These are phyloP conservation scores for Ephestia elutella DNA, from an alignment of 1,140 invertebrate species.

Conservation along the genomic window DNA sequence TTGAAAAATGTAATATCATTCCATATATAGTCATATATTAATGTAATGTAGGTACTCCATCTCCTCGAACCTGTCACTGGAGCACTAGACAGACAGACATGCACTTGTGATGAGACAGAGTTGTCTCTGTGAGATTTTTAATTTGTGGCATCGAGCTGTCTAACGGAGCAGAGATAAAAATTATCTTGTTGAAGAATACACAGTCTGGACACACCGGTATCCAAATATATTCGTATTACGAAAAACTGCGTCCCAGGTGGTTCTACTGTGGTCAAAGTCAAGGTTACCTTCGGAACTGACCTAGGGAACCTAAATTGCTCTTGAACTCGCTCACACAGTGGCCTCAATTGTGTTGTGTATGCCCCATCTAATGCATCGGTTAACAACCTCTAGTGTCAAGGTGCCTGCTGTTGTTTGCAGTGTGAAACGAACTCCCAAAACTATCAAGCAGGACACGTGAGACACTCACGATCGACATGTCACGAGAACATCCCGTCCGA, in stretches of 20 bases:
- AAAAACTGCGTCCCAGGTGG: conserved; percentile 18
- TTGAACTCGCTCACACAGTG: conserved; percentile 71
- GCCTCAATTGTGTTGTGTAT: conserved; percentile 73
- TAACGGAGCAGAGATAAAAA: background rate
- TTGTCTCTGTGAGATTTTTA: too few relatives aligned
- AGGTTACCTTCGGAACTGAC: conserved; percentile 74
- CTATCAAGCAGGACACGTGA: conserved; percentile 15
- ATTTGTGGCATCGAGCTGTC: background rate
- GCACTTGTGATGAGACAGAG: too few relatives aligned
- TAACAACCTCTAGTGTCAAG: conserved; percentile 71
- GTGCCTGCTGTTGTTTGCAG: conserved; percentile 60
- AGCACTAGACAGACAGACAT: background rate
- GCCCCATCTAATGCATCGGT: conserved; percentile 67
- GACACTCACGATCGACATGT: background rate
- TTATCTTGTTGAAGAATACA: background rate
- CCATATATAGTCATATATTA: too few relatives aligned
- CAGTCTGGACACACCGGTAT: too few relatives aligned
- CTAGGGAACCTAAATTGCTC: conserved; percentile 73
- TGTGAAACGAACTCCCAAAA: conserved; percentile 39
- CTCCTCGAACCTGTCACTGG: too few relatives aligned
- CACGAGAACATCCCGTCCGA: too few relatives aligned
- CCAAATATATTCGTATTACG: background rate
- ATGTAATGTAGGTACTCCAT: too few relatives aligned
- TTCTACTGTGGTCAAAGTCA: conserved; percentile 61
- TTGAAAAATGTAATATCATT: too few relatives aligned